Evolutionary conservation across 2,113 vertebrate genomes (phyloP).

Genomic region (Cyanoderma ruficeps): DNA sequence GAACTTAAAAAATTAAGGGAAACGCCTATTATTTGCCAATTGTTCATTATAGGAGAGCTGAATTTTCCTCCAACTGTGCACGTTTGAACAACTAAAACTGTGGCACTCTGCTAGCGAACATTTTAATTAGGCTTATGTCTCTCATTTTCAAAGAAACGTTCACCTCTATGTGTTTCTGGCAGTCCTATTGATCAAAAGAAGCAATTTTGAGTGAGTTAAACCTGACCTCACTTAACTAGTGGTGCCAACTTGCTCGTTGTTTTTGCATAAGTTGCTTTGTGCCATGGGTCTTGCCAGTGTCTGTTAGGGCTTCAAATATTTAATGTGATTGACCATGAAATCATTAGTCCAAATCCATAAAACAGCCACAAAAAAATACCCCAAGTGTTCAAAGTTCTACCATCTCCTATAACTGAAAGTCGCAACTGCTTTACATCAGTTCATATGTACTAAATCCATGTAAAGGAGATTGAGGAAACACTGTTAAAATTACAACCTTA

Average conservation of each 20-base stretch:
- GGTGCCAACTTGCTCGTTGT: rapidly evolving
- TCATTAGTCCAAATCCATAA: neutral
- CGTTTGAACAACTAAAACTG: neutral
- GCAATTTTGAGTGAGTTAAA: neutral
- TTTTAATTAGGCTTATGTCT: neutral
- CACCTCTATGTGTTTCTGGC: neutral
- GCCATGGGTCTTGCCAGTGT: neutral
- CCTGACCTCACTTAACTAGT: neutral
- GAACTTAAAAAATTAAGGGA: slow-evolving; percentile 13
- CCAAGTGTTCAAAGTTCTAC: neutral
- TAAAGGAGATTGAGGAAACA: neutral
- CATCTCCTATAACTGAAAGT: neutral
- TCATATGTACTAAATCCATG: neutral
- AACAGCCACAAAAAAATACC: neutral
- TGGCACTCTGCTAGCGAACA: neutral
- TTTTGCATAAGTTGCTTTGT: neutral
- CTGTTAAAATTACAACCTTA: neutral
- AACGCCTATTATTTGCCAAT: slow-evolving; percentile 4
- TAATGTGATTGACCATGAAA: neutral
- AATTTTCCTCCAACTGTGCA: neutral
- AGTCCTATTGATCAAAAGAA: neutral
- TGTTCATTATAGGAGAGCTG: neutral
- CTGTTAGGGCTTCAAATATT: neutral
- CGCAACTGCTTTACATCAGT: neutral
- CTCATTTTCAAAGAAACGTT: neutral